Percentiles rank a stretch among this genome's conserved stretches.
Conservation (phyloP, 1,140 invertebrate species). For the Dolichoris vasculosae region DNA sequence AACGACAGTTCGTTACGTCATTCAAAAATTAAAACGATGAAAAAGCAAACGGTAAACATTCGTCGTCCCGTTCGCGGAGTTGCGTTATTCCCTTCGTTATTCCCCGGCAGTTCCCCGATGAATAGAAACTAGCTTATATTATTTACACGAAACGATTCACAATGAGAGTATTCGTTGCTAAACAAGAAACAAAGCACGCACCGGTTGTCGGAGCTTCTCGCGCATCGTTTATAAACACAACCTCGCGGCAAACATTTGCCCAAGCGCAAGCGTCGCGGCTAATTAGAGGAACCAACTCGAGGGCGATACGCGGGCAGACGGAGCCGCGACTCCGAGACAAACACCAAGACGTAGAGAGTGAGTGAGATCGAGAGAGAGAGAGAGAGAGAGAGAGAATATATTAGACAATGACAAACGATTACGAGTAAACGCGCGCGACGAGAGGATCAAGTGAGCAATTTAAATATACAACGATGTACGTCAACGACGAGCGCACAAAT, state of each 20-base stretch:
- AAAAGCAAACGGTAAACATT: background rate
- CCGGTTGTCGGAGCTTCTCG: background rate
- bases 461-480: no score
- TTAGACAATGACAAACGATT: background rate
- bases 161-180: slow-evolving; percentile 15
- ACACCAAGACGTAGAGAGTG: background rate
- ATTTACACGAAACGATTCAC: slow-evolving; percentile 34
- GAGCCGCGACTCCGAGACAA: background rate
- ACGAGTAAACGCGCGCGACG: background rate
- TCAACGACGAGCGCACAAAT: no score
- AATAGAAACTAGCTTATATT: slow-evolving; percentile 7
- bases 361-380: background rate
- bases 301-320: slow-evolving; percentile 17
- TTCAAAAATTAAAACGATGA: no score
- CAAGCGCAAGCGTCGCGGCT: slow-evolving; percentile 33
- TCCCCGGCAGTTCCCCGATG: background rate
- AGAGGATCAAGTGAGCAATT: background rate
- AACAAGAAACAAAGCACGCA: slow-evolving; percentile 28
- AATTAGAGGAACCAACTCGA: slow-evolving; percentile 35
- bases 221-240: slow-evolving; percentile 40
- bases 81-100: background rate
- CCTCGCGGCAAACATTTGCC: slow-evolving; percentile 38
- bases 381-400: background rate
- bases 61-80: background rate
- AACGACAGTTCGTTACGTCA: no score